phyloP scores from a whole-genome alignment of 2,113 vertebrate species.

The Corythaixoides concolor region DNA sequence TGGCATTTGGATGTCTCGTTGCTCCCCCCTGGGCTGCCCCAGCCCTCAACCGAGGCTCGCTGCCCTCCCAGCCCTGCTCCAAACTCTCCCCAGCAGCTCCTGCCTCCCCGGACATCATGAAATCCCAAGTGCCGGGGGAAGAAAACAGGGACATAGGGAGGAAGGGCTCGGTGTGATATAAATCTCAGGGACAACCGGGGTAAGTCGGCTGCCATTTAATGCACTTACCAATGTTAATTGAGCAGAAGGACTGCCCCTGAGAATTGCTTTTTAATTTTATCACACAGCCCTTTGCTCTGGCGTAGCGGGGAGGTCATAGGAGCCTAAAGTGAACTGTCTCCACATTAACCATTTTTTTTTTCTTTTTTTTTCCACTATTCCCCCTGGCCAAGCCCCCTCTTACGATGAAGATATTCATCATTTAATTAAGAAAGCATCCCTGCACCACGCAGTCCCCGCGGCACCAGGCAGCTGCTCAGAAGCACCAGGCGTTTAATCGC shows the following conservation, averaged over 20 bases:
- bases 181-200: not conserved
- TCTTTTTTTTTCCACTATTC: not conserved
- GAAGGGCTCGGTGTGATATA: not conserved
- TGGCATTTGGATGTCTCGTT: rapidly evolving
- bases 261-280: not conserved
- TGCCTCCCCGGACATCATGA: not conserved
- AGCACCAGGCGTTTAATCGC: not conserved
- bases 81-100: not conserved
- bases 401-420: rapidly evolving
- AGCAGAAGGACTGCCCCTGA: not conserved
- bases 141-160: not conserved
- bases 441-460: rapidly evolving
- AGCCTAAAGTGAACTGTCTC: not conserved
- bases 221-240: not conserved
- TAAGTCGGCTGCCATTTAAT: not conserved
- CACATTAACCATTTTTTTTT: not conserved
- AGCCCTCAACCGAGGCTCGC: rapidly evolving
- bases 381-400: not conserved
- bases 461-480: not conserved
- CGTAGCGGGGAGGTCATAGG: not conserved
- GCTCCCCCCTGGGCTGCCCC: not conserved
- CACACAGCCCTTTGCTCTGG: not conserved
- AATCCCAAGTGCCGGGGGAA: not conserved
- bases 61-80: not conserved
- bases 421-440: not conserved